Conservation (phyloP, 2,888 invertebrate genomes). For the Tortricodes alternella region DNA sequence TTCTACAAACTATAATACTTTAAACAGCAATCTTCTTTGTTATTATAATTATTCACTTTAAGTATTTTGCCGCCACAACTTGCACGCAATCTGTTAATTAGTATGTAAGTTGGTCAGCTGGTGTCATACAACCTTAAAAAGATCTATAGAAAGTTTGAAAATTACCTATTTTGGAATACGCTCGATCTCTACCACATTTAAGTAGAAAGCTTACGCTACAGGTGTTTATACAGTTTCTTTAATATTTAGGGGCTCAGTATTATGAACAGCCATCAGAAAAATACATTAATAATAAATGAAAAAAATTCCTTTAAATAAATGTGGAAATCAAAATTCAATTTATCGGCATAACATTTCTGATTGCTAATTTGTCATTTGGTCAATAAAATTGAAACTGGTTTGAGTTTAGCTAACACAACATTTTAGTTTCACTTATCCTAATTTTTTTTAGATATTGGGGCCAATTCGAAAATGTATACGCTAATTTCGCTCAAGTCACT, state of each 20-base stretch:
- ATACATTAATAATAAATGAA: too few relatives aligned
- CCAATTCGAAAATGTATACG: too few relatives aligned
- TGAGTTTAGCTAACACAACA: neutral
- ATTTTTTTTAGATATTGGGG: constrained; percentile 4
- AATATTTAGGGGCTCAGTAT: neutral
- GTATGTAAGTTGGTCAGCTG: constrained; percentile 45
- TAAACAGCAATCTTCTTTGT: neutral
- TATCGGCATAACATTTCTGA: too few relatives aligned
- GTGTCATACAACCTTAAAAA: constrained; percentile 38
- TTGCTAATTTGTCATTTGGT: too few relatives aligned
- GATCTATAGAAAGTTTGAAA: constrained; percentile 40
- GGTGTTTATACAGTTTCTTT: neutral
- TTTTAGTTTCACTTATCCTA: neutral
- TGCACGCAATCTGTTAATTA: constrained; percentile 34
- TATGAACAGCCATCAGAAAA: neutral
- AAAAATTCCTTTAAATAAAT: too few relatives aligned
- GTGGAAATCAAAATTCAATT: neutral
- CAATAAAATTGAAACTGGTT: neutral
- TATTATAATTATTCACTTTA: neutral
- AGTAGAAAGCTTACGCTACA: constrained; percentile 16
- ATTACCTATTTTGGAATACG: constrained; percentile 39
- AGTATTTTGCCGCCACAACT: neutral
- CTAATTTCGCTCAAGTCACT: too few relatives aligned
- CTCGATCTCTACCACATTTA: constrained; percentile 32
- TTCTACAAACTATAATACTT: too few relatives aligned